Evolutionary conservation across 2,113 vertebrate species (phyloP).

Genomic region (Pelvicachromis taeniatus): DNA sequence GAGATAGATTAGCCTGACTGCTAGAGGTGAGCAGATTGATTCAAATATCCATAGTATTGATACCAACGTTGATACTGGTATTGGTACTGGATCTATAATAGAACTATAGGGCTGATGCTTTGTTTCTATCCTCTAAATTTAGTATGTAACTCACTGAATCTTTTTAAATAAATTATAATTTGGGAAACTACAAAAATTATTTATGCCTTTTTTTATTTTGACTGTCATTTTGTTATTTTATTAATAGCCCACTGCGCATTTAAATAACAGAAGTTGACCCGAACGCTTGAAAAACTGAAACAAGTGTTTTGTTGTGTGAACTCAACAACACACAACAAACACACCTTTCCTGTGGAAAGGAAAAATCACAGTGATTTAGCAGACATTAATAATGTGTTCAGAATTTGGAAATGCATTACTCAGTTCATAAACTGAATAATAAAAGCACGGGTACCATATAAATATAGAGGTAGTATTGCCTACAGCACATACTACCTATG

Average conservation of each 20-base stretch:
- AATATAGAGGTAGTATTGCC: neutral
- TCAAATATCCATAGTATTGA: neutral
- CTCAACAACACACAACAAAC: too few species aligned
- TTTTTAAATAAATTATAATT: neutral
- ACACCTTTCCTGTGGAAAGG: too few species aligned
- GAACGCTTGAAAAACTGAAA: neutral
- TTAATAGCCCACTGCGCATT: neutral
- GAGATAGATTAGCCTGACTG: neutral
- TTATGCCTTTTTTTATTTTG: neutral
- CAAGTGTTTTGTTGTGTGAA: neutral
- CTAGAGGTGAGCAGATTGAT: neutral
- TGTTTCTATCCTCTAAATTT: neutral
- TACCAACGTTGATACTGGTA: neutral
- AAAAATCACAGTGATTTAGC: neutral
- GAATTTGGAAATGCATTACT: neutral
- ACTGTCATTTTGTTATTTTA: neutral
- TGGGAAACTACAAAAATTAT: neutral
- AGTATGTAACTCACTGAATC: neutral
- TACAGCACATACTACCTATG: too few species aligned
- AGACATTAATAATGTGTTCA: neutral
- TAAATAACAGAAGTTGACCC: neutral
- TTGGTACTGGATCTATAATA: neutral
- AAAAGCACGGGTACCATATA: neutral
- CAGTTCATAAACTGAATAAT: neutral
- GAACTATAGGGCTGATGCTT: neutral